These are phyloP conservation scores for Gisinianus flammeolus DNA, from an alignment of 2,888 invertebrate species.

Conservation along the genomic window DNA sequence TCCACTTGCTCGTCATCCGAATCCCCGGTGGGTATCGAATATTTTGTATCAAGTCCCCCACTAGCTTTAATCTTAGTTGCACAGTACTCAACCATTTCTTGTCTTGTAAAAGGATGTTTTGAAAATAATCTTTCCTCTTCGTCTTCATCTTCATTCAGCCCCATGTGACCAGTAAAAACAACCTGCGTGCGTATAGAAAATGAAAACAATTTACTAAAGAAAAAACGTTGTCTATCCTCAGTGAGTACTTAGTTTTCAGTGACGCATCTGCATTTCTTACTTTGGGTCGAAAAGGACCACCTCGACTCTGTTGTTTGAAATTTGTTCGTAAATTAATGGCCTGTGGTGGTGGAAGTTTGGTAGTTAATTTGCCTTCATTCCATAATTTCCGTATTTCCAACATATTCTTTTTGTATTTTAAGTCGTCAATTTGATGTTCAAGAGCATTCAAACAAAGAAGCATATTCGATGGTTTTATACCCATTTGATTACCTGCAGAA, in stretches of 20 bases:
- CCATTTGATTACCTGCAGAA: slow-evolving; percentile 23
- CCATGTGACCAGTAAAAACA: slow-evolving; percentile 33
- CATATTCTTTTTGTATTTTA: slow-evolving; percentile 6
- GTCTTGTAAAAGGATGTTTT: slow-evolving; percentile 21
- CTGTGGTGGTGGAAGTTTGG: neutral
- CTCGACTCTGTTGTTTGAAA: slow-evolving; percentile 16
- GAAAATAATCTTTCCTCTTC: slow-evolving; percentile 33
- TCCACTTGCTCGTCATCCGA: neutral
- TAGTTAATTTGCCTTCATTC: neutral
- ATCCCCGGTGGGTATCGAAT: neutral
- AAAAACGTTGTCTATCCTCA: neutral
- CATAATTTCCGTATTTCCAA: slow-evolving; percentile 5
- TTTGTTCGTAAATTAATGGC: neutral
- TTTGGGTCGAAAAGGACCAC: slow-evolving; percentile 30
- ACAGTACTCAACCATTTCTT: slow-evolving; percentile 34
- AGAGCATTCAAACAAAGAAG: slow-evolving; percentile 21
- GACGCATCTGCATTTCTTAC: neutral
- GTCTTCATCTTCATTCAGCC: slow-evolving; percentile 34
- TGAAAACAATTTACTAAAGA: neutral
- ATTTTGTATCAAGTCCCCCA: slow-evolving; percentile 23
- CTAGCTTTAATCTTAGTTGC: slow-evolving; percentile 10
- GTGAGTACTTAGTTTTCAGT: no score
- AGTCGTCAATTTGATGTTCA: slow-evolving; percentile 35
- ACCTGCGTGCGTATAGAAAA: neutral
- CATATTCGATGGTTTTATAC: slow-evolving; percentile 27